A percentile compares a stretch with the other conserved stretches of the same genome.
phyloP scores from a whole-genome alignment of 2,113 vertebrate genomes.

The Synchiropus splendidus region DNA sequence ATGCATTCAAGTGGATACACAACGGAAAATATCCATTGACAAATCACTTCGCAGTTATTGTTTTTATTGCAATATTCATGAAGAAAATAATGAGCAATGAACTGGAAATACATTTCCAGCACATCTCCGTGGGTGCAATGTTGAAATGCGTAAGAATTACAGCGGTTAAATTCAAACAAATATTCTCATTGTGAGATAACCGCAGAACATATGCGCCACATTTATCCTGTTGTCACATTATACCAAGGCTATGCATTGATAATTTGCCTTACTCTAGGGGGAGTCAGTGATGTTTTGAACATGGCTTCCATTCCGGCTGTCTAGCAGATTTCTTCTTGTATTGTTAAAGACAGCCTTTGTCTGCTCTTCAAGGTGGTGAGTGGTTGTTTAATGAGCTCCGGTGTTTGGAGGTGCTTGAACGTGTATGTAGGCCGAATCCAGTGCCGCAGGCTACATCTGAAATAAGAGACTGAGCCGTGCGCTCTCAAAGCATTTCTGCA shows the following conservation, averaged over 20 bases:
- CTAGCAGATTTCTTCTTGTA: slow-evolving; percentile 12
- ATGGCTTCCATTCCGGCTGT: neutral
- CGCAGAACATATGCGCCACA: no score
- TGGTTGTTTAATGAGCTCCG: slow-evolving; percentile 27
- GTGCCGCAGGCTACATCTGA: slow-evolving; percentile 35
- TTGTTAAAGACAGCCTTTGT: slow-evolving; percentile 16
- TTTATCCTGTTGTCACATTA: no score
- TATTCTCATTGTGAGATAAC: no score
- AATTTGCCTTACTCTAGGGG: no score
- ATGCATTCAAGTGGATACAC: slow-evolving; percentile 1
- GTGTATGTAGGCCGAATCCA: slow-evolving; percentile 22
- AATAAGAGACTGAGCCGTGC: slow-evolving; percentile 33
- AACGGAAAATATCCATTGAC: slow-evolving; percentile 8
- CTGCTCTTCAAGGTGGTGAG: slow-evolving; percentile 18
- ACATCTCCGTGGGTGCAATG: no score
- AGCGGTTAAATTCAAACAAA: no score
- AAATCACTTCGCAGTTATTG: neutral
- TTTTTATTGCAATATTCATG: slow-evolving; percentile 4
- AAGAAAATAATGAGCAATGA: neutral
- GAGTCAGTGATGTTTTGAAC: no score
- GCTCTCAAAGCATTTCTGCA: slow-evolving; percentile 35
- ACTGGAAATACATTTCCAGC: neutral
- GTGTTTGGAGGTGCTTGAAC: slow-evolving; percentile 22
- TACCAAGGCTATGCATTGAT: no score
- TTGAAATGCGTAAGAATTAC: no score